Evolutionary conservation across 2,113 vertebrate species (phyloP).

Genomic region (Nestor notabilis): DNA sequence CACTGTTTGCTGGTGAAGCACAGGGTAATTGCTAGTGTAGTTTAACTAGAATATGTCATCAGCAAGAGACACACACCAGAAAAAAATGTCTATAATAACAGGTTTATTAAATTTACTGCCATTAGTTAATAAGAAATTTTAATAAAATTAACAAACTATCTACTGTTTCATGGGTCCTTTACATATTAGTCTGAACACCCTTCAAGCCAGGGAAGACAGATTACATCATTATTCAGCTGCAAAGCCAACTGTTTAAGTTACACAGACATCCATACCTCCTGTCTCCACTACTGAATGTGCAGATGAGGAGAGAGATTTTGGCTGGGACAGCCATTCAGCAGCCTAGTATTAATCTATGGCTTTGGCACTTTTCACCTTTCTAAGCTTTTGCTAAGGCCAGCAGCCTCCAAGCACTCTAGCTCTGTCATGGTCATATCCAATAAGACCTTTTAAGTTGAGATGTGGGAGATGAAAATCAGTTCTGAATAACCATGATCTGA

Average conservation of each 20-base stretch:
- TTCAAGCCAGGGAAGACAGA: background rate
- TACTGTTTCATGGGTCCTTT: background rate
- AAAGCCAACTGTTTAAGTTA: background rate
- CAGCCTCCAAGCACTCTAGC: background rate
- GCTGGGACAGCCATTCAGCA: background rate
- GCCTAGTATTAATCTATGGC: background rate
- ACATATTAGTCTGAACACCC: background rate
- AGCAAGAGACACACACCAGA: background rate
- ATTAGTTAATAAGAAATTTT: background rate
- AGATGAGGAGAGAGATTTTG: background rate
- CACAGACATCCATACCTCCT: background rate
- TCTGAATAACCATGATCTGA: background rate
- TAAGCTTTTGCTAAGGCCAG: background rate
- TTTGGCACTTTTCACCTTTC: background rate
- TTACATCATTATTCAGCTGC: background rate
- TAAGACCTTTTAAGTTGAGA: background rate
- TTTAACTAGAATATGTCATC: background rate
- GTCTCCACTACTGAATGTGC: background rate
- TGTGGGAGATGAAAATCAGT: background rate
- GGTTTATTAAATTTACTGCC: slow-evolving; percentile 28
- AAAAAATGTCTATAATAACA: background rate
- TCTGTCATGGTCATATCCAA: background rate
- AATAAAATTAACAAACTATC: background rate
- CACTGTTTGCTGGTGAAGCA: background rate
- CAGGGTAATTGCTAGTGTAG: background rate